Base-by-base conservation (phyloP, 2,113 vertebrate genomes). In the Vireo altiloquus region DNA sequence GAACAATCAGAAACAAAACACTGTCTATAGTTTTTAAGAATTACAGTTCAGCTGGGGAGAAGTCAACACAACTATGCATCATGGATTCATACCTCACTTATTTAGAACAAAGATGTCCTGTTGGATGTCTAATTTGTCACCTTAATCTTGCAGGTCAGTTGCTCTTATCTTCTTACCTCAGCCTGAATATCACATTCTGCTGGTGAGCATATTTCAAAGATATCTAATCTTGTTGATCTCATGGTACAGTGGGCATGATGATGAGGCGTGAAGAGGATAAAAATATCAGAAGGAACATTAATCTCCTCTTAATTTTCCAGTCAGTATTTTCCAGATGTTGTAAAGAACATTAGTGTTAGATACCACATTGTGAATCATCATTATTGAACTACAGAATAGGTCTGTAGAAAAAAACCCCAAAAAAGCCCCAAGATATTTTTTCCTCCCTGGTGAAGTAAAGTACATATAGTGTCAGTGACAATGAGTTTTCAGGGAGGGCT, bases 321-420 rank as follows among this genome's bases (percentile, higher is more conserved):
- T 82, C 82, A 82, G 79, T 93, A 88, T 96, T 96, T 95, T 94
- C 94, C 95, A 96, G 87, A 93, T 96, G 94, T 87, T 87, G 66
- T 76, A 72, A 87, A 96, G 70, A 91, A 90, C 85, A 57, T 85
- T 91, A 91, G 87, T 93, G 90, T 90, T 94, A 85, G 57, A 82
- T 85, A 85, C 22, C 54, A 56, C 57, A 57, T 85, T 91, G 90
- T 95, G 94, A 94, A 90, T 91, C 87, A 87, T 81, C 91, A 87
- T 93, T 87, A 82, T 15, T 56, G 47, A 90, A 64, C 74, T 82
- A 33, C 23, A 87, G 52, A 82, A 87, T 25, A 66, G 50, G 20
- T 66, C n/a, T 53, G 14, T 33, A 56, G 31, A 53, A 71, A 24
- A 44, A 39, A 31, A 53, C 35, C 12, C 19, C 24, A 15, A 35